A percentile compares a stretch with the other conserved stretches of the same genome.
Conservation (phyloP, 2,797 vertebrate species). For the Leptodactylus fallax region DNA sequence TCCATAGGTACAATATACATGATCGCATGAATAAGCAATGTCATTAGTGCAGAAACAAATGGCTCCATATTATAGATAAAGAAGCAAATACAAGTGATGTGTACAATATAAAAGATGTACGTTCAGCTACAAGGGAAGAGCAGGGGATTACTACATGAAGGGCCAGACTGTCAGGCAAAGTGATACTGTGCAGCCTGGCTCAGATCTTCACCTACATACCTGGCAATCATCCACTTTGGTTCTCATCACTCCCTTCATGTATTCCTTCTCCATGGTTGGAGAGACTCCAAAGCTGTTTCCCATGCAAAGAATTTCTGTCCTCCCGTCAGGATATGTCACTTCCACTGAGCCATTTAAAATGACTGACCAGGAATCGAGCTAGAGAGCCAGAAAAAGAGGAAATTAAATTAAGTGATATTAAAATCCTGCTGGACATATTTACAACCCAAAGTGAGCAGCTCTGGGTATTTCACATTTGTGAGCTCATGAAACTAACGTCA, state of each 20-base stretch:
- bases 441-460: not conserved
- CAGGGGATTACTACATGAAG: not conserved
- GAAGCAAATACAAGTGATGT: not conserved
- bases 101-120: not conserved
- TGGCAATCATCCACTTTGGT: constrained; percentile 99
- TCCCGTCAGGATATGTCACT: constrained; percentile 91
- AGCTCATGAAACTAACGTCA: no score
- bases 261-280: constrained; percentile 97
- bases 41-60: no score
- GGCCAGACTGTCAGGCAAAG: not conserved
- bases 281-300: constrained; percentile 99
- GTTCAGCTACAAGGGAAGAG: not conserved
- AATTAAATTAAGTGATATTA: constrained; percentile 33
- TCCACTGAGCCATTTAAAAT: constrained; percentile 98
- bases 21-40: not conserved
- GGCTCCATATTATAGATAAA: not conserved
- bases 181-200: constrained; percentile 22
- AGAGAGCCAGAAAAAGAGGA: constrained; percentile 55
- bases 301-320: constrained; percentile 96
- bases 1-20: no score
- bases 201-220: constrained; percentile 74
- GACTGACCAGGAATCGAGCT: constrained; percentile 99
- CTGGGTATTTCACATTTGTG: not conserved
- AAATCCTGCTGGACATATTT: constrained; percentile 18
- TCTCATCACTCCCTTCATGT: constrained; percentile 98